Base-by-base conservation (phyloP, 2,113 vertebrate genomes). In the Mobula hypostoma region DNA sequence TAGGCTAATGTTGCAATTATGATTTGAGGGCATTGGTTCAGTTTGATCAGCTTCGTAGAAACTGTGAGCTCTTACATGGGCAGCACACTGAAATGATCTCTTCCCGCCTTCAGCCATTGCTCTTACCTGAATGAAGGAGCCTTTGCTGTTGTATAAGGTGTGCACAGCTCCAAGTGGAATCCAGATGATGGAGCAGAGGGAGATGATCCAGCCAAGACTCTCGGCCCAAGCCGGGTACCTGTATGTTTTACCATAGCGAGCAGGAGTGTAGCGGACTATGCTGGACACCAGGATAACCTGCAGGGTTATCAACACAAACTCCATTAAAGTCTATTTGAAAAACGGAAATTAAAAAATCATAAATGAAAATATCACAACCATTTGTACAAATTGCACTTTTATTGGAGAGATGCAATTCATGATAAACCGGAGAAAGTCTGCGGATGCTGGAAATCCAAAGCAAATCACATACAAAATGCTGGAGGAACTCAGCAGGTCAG, bases 141-240 rank as follows among this genome's bases (percentile, higher is more conserved):
- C 97, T 95, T 97, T 95, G 77, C 94, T 95, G 48, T 77, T 95
- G 70, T 36, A 96, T 58, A 97, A 83, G 94, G 97, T 97, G 19
- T 97, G 97, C 79, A 96, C 88, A 7, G 96, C 97, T 94, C 96
- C 96, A 24, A 97, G 94, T 8, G 97, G 97, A 70, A 97, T 97
- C 96, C 97, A 97, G 74, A 97, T 94, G 0, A 97, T 95, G 29
- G 97, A 97, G 94, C 96, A 76, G 77, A 97, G 94, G 32, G 96
- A 96, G 79, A 97, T 56, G 2, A 95, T 78, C 97, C 96, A 97
- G 94, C 97, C 97, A n/a, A 97, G 70, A 63, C 74, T 95, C 76
- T 97, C 96, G 29, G 96, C 96, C 97, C 97, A 97, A 12, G 94
- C 14, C 8, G 97, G 97, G 79, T 97, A 97, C 0, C 17, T 93